A percentile compares a stretch with the other conserved stretches of the same genome.
These are phyloP conservation scores for Hypsibius dujardini DNA, from an alignment of 1,140 invertebrate genomes.

Conservation along the genomic window DNA sequence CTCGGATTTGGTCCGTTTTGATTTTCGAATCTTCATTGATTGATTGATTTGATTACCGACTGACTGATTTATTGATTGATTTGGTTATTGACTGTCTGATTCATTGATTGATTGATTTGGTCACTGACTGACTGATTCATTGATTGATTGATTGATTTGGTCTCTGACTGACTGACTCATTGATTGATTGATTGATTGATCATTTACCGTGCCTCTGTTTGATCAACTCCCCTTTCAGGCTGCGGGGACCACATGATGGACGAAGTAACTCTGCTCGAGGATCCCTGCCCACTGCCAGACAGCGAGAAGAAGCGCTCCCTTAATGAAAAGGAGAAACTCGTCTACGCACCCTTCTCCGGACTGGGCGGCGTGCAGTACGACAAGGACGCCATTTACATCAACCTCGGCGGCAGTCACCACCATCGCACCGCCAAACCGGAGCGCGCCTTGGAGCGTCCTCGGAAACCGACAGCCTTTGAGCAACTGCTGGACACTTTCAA, in stretches of 20 bases:
- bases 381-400: conserved; percentile 97
- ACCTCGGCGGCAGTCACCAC: conserved; percentile 75
- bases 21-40: no score
- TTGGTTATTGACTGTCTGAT: no score
- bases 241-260: conserved; percentile 71
- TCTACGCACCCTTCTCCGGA: conserved; percentile 97
- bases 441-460: conserved; percentile 19
- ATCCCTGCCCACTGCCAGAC: conserved; percentile 88
- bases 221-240: conserved; percentile 34
- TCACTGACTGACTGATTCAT: no score
- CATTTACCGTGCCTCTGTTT: no score
- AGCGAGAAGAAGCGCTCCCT: conserved; percentile 64
- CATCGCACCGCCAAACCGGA: conserved; percentile 36
- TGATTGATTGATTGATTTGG: no score
- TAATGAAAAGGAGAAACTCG: conserved; percentile 71
- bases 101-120: no score
- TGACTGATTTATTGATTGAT: no score
- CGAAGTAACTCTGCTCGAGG: conserved; percentile 57
- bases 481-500: conserved; percentile 18
- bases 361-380: conserved; percentile 99
- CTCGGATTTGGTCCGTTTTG: no score
- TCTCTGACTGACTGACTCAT: no score
- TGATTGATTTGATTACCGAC: no score
- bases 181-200: no score
- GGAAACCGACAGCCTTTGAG: conserved; percentile 19